Conservation (phyloP, 2,888 invertebrate genomes). For the Aphrophora alni region DNA sequence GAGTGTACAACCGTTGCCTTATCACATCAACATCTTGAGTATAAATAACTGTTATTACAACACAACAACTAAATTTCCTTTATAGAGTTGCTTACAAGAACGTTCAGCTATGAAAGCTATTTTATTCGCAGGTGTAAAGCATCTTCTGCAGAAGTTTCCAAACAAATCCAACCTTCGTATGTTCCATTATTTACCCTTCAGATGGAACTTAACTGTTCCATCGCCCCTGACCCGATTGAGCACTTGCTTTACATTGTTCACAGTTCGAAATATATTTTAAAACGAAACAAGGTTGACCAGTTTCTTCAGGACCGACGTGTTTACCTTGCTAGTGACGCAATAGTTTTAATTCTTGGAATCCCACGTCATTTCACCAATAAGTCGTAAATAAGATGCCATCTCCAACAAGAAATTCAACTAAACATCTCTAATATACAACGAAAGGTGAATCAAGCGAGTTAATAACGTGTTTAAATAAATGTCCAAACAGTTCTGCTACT, state of each 20-base stretch:
- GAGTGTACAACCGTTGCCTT: too few species aligned
- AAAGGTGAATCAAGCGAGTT: background rate
- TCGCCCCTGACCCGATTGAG: background rate
- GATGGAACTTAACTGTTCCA: too few species aligned
- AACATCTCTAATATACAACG: background rate
- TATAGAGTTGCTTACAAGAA: too few species aligned
- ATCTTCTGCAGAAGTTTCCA: too few species aligned
- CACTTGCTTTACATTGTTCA: background rate
- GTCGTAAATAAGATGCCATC: background rate
- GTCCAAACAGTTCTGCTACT: background rate
- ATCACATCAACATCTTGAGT: too few species aligned
- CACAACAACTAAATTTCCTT: too few species aligned
- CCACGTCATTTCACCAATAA: background rate
- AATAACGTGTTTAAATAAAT: background rate
- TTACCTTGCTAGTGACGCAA: background rate
- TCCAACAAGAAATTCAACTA: background rate
- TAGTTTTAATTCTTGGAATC: background rate
- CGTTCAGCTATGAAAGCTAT: too few species aligned
- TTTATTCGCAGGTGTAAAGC: too few species aligned
- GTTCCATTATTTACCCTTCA: too few species aligned
- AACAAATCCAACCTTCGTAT: too few species aligned
- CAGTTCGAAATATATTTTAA: background rate
- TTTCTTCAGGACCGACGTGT: background rate
- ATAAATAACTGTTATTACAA: too few species aligned
- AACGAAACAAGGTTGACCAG: background rate